These are phyloP conservation scores for Folsomia manolachei DNA, from an alignment of 2,888 invertebrate genomes.

Conservation along the genomic window DNA sequence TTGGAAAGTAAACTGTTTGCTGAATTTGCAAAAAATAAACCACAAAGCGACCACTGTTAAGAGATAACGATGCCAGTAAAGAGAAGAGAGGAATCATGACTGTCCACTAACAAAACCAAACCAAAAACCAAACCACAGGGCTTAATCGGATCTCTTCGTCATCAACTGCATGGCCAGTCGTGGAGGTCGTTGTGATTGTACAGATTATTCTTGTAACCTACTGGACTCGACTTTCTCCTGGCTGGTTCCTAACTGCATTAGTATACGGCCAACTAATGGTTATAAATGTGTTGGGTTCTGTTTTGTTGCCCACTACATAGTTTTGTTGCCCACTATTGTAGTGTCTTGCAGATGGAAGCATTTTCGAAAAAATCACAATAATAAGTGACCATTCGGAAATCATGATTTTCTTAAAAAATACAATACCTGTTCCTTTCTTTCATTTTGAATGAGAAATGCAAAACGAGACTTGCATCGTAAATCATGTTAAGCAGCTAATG, in stretches of 20 bases:
- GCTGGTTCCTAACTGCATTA: neutral
- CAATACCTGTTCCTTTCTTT: no score
- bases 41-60: conserved; percentile 31
- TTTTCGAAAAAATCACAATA: no score
- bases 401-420: no score
- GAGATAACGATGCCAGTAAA: conserved; percentile 20
- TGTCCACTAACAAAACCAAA: conserved; percentile 34
- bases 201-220: conserved; percentile 41
- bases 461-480: no score
- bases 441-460: no score
- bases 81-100: conserved; percentile 29
- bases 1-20: conserved; percentile 46
- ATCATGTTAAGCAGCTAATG: no score
- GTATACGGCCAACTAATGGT: no score
- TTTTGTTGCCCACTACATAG: neutral
- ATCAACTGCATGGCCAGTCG: no score
- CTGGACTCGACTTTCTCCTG: conserved; percentile 7
- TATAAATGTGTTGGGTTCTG: no score
- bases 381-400: no score
- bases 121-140: conserved; percentile 26
- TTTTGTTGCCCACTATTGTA: no score
- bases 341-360: no score
- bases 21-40: conserved; percentile 48
- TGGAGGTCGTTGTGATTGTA: conserved; percentile 35
- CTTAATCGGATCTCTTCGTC: conserved; percentile 45